These are phyloP conservation scores for Desmophyllum pertusum DNA, from an alignment of 92 coral and sea anemone genomes.

Conservation along the genomic window DNA sequence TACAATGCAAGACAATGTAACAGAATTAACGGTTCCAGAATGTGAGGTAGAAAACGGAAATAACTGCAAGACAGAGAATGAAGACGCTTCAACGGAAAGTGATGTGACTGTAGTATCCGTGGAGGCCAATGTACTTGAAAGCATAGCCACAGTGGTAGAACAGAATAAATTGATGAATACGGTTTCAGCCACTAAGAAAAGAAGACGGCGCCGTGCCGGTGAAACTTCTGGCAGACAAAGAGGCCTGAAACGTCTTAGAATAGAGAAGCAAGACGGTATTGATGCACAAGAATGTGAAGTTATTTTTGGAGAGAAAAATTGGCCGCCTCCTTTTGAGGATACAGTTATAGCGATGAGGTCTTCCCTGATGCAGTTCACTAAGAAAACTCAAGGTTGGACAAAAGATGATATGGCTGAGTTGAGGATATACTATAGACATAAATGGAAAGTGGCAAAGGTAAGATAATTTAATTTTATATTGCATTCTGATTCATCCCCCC, in stretches of 20 bases:
- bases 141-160: neutral
- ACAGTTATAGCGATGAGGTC: neutral
- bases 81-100: neutral
- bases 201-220: neutral
- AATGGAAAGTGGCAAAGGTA: no score
- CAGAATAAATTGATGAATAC: neutral
- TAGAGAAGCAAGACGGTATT: neutral
- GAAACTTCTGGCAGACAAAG: neutral
- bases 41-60: neutral
- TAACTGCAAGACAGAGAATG: neutral
- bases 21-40: neutral
- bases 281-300: neutral
- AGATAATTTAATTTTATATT: no score
- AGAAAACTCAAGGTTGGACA: neutral
- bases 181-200: neutral
- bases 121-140: neutral
- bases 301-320: slow-evolving; percentile 3
- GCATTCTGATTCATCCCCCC: no score
- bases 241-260: neutral
- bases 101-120: neutral
- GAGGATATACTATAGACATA: neutral
- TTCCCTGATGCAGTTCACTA: neutral
- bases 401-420: slow-evolving; percentile 1
- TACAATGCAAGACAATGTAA: no score
- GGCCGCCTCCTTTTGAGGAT: slow-evolving; percentile 8